A percentile compares a stretch with the other conserved stretches of the same genome.
Conservation (phyloP, 2,888 invertebrate species). For the Meteorus colon region DNA sequence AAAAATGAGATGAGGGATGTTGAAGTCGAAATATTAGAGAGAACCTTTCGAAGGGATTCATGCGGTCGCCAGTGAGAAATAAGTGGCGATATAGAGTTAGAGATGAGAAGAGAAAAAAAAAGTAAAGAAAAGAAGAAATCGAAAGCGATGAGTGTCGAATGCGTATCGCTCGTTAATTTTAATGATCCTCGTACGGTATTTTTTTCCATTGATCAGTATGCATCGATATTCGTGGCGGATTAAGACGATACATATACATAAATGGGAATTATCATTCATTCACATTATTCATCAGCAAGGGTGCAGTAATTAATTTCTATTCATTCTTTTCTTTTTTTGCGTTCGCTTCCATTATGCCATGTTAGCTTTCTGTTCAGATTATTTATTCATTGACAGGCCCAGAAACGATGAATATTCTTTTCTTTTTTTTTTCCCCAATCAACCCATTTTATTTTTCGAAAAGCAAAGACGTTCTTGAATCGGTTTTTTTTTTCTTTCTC, state of each 20-base stretch:
- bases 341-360: not conserved
- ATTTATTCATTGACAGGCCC: no score
- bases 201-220: constrained; percentile 5
- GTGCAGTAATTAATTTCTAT: constrained; percentile 1
- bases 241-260: not conserved
- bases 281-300: not conserved
- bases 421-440: no score
- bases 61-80: not conserved
- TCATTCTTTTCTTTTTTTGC: not conserved
- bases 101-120: constrained; percentile 1
- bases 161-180: constrained; percentile 38
- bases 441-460: no score
- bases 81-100: constrained; percentile 1
- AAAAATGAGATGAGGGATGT: not conserved
- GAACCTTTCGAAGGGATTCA: not conserved
- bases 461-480: no score
- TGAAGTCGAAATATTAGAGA: constrained; percentile 1
- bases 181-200: constrained; percentile 31
- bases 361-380: no score
- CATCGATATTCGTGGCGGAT: constrained; percentile 9
- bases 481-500: no score
- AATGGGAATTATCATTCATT: constrained; percentile 7
- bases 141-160: constrained; percentile 23
- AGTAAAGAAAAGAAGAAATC: constrained; percentile 23
- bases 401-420: no score